phyloP scores from a whole-genome alignment of 2,113 vertebrate species.

The Trematocara zebra region DNA sequence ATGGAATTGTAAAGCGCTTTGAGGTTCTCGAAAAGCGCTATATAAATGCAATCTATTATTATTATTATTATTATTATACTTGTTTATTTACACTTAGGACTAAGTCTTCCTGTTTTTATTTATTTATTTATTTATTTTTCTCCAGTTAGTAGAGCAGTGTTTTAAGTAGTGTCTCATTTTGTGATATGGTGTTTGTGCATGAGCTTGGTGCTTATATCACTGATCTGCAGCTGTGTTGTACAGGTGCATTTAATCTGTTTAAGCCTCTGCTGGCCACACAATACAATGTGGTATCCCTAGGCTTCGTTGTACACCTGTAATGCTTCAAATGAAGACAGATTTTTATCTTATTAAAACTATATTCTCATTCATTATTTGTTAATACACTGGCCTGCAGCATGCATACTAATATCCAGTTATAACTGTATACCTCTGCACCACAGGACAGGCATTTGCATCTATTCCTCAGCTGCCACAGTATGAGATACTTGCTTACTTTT shows the following conservation, averaged over 20 bases:
- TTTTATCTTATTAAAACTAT: not conserved
- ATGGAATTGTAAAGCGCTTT: too few relatives aligned
- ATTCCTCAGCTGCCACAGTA: not conserved
- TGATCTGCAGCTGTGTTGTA: not conserved
- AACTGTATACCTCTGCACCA: not conserved
- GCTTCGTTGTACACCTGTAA: not conserved
- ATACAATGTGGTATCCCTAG: not conserved
- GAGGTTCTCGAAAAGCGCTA: too few relatives aligned
- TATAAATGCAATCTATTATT: too few relatives aligned
- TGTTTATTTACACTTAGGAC: not conserved
- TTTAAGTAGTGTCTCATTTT: not conserved
- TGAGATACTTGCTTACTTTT: not conserved
- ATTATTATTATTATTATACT: not conserved
- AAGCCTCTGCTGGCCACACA: not conserved
- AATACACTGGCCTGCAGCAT: not conserved
- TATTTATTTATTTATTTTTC: not conserved
- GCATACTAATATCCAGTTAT: not conserved
- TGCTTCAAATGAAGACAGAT: not conserved
- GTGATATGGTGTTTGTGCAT: accelerated
- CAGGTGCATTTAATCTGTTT: not conserved
- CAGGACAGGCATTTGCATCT: not conserved
- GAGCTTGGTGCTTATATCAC: not conserved
- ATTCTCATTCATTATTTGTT: not conserved
- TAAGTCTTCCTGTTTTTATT: not conserved
- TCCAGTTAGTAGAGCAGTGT: not conserved